phyloP scores from a whole-genome alignment of 2,888 invertebrate species.

The Athripsodes cinereus region DNA sequence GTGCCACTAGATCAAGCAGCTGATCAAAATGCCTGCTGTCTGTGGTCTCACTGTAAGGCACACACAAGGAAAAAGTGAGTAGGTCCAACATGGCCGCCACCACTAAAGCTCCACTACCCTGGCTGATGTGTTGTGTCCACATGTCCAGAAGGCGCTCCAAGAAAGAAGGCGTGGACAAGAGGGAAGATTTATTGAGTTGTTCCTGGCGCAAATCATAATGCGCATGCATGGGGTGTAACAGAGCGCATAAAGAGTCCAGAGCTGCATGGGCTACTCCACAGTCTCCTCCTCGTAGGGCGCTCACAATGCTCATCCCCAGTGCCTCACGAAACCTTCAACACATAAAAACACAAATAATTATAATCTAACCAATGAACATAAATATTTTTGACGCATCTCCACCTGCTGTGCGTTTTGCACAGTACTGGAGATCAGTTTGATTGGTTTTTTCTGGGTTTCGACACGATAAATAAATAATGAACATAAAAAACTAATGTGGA shows the following conservation, averaged over 20 bases:
- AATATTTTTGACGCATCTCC: too few relatives aligned
- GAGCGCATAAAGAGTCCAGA: conserved; percentile 92
- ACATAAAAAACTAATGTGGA: too few relatives aligned
- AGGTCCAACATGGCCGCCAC: conserved; percentile 98
- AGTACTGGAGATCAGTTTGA: too few relatives aligned
- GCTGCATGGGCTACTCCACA: conserved; percentile 93
- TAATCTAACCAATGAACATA: too few relatives aligned
- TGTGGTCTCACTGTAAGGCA: conserved; percentile 98
- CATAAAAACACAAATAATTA: neutral
- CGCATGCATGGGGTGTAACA: conserved; percentile 98
- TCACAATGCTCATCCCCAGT: conserved; percentile 87
- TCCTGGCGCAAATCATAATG: conserved; percentile 96
- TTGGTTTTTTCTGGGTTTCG: too few relatives aligned
- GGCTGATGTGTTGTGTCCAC: conserved; percentile 91
- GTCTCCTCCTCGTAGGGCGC: conserved; percentile 80
- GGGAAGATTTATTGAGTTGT: conserved; percentile 94
- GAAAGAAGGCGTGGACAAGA: conserved; percentile 86
- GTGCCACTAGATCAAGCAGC: conserved; percentile 89
- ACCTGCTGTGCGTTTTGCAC: too few relatives aligned
- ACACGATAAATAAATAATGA: too few relatives aligned
- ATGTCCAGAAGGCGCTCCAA: conserved; percentile 88
- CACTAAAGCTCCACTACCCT: conserved; percentile 91
- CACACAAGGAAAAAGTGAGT: conserved; percentile 94
- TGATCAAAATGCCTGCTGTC: conserved; percentile 94
- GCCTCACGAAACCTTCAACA: conserved; percentile 82